A percentile compares a stretch with the other conserved stretches of the same genome.
Conservation (phyloP, 2,797 vertebrate species). For the Moxostoma hubbsi region DNA sequence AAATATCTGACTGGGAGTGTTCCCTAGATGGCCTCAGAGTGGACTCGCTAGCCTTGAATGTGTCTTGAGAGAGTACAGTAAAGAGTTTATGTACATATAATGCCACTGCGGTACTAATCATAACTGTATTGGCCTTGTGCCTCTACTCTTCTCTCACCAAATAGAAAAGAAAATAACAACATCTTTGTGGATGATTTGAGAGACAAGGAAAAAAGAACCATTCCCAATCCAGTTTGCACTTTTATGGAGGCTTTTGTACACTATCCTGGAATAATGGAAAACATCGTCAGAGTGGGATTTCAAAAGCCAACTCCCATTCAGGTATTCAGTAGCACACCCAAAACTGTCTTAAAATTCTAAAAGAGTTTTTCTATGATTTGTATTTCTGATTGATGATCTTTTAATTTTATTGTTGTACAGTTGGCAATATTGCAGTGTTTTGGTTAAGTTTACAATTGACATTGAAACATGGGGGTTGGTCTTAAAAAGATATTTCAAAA, state of each 20-base stretch:
- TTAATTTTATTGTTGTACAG: too few species aligned
- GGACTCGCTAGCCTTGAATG: too few species aligned
- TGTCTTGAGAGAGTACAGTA: too few species aligned
- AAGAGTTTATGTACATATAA: too few species aligned
- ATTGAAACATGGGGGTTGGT: too few species aligned
- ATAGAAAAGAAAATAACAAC: slow-evolving; percentile 91
- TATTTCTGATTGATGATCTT: not conserved
- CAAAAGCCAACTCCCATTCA: slow-evolving; percentile 93
- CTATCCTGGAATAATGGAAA: slow-evolving; percentile 91
- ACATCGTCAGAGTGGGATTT: slow-evolving; percentile 87
- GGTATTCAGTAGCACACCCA: slow-evolving; percentile 72
- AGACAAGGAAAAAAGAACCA: slow-evolving; percentile 80
- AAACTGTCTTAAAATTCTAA: not conserved
- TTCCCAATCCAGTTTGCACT: slow-evolving; percentile 87
- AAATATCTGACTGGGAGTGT: too few species aligned
- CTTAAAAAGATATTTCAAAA: too few species aligned
- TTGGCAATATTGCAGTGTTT: too few species aligned
- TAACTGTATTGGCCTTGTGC: not conserved
- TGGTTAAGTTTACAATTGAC: too few species aligned
- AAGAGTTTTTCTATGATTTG: not conserved
- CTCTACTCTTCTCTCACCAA: slow-evolving; percentile 20
- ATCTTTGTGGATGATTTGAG: slow-evolving; percentile 91
- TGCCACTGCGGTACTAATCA: not conserved
- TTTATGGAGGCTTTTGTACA: slow-evolving; percentile 88
- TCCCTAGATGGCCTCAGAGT: too few species aligned